phyloP scores from a whole-genome alignment of 2,113 vertebrate genomes.

The Saimiri boliviensis region DNA sequence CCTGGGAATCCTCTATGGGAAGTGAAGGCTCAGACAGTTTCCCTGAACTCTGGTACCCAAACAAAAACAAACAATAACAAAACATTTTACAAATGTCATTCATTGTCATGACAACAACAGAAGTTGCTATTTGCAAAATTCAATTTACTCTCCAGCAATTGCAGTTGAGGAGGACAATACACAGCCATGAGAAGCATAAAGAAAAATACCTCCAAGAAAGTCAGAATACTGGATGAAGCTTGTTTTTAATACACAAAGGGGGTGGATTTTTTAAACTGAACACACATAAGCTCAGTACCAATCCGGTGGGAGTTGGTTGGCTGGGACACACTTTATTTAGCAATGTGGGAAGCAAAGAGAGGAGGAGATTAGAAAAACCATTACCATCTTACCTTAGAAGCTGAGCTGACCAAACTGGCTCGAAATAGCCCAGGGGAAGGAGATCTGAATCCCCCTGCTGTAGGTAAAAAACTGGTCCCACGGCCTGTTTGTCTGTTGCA shows the following conservation, averaged over 20 bases:
- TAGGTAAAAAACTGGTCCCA: conserved; percentile 78
- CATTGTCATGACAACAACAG: conserved; percentile 77
- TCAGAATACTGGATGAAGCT: conserved; percentile 13
- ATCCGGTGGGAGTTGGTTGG: conserved; percentile 63
- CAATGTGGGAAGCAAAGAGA: conserved; percentile 55
- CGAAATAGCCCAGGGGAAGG: conserved; percentile 95
- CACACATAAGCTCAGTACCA: conserved; percentile 48
- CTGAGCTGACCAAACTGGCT: conserved; percentile 93
- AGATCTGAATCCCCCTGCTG: conserved; percentile 88
- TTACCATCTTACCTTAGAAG: conserved; percentile 91
- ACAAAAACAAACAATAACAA: conserved; percentile 77
- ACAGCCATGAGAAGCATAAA: conserved; percentile 35
- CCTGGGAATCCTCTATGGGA: conserved; percentile 98
- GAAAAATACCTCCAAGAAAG: conserved; percentile 41
- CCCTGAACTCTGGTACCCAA: conserved; percentile 92
- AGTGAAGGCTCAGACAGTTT: conserved; percentile 96
- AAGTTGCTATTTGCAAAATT: conserved; percentile 67
- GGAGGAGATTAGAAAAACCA: conserved; percentile 53
- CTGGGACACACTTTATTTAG: conserved; percentile 64
- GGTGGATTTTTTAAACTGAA: conserved; percentile 60
- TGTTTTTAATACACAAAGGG: conserved; percentile 58
- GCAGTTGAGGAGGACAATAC: conserved; percentile 61
- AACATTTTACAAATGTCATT: conserved; percentile 73
- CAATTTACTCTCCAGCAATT: conserved; percentile 56
- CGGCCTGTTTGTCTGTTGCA: conserved; percentile 87